Percentiles rank a stretch among this genome's conserved stretches.
Conservation (phyloP, 2,888 invertebrate genomes). For the Microplitis manilae region DNA sequence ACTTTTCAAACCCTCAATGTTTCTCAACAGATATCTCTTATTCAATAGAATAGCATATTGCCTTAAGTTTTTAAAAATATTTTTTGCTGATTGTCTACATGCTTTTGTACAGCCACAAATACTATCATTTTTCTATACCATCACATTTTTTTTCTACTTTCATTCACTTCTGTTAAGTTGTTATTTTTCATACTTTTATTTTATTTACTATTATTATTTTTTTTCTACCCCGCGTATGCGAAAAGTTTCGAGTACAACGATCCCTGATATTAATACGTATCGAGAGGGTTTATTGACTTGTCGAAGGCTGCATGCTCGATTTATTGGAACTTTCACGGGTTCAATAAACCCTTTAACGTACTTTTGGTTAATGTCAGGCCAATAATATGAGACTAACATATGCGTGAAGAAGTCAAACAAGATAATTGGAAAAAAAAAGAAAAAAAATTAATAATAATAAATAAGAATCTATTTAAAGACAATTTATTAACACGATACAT, state of each 20-base stretch:
- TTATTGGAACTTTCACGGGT: conserved; percentile 50
- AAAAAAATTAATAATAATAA: background rate
- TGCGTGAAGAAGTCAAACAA: background rate
- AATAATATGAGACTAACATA: background rate
- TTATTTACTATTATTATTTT: background rate
- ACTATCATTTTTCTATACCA: conserved; percentile 2
- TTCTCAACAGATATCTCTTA: conserved; percentile 58
- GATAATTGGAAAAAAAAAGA: background rate
- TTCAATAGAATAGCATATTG: conserved; percentile 64
- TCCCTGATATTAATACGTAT: conserved; percentile 49
- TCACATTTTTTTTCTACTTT: background rate
- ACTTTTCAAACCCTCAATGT: conserved; percentile 52
- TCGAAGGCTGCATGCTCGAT: conserved; percentile 41
- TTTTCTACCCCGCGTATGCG: conserved; percentile 26
- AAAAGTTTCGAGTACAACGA: conserved; percentile 37
- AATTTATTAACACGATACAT: background rate
- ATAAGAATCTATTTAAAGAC: background rate
- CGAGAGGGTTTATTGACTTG: conserved; percentile 51
- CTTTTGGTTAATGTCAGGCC: conserved; percentile 13
- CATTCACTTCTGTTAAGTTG: background rate
- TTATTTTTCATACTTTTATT: conserved; percentile 3
- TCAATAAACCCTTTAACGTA: conserved; percentile 44
- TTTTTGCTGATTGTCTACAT: conserved; percentile 19
- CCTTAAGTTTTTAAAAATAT: conserved; percentile 49
- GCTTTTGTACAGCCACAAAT: conserved; percentile 16